Evolutionary conservation across 2,888 invertebrate genomes (phyloP).

Genomic region (Polietes domitor): DNA sequence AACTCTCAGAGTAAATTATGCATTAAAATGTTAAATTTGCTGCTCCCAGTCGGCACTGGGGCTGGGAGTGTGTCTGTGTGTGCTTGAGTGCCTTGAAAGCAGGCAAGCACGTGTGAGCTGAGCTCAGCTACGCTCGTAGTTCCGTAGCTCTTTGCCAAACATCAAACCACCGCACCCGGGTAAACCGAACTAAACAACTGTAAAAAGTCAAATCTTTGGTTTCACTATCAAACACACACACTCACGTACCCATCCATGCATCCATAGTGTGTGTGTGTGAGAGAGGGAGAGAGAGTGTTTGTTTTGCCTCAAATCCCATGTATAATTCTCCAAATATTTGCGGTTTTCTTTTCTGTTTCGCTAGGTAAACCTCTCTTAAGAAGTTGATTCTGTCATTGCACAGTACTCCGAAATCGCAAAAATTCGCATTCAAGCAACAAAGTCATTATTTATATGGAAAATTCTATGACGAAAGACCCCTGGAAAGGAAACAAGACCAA

Average conservation of each 20-base stretch:
- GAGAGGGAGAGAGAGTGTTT: too few species aligned
- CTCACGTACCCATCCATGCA: not conserved
- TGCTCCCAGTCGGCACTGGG: not conserved
- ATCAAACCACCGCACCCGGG: not conserved
- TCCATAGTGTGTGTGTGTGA: not conserved
- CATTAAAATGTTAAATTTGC: constrained; percentile 35
- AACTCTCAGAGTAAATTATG: constrained; percentile 33
- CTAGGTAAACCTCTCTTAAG: constrained; percentile 20
- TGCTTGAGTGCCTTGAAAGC: not conserved
- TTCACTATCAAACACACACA: not conserved
- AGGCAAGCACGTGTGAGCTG: not conserved
- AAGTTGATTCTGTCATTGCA: not conserved
- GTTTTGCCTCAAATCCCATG: constrained; percentile 34
- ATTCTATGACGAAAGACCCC: too few species aligned
- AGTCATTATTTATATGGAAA: too few species aligned
- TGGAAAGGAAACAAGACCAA: too few species aligned
- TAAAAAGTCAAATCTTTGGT: constrained; percentile 13
- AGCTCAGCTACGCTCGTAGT: not conserved
- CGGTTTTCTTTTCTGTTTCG: constrained; percentile 27
- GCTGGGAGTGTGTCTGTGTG: not conserved
- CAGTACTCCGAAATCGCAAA: not conserved
- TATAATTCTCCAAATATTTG: constrained; percentile 44
- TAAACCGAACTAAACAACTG: constrained; percentile 26
- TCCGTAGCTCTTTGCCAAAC: not conserved
- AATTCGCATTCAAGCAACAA: too few species aligned